Evolutionary conservation across 1,140 invertebrate genomes (phyloP).

Genomic region (Drosophila ananassae): DNA sequence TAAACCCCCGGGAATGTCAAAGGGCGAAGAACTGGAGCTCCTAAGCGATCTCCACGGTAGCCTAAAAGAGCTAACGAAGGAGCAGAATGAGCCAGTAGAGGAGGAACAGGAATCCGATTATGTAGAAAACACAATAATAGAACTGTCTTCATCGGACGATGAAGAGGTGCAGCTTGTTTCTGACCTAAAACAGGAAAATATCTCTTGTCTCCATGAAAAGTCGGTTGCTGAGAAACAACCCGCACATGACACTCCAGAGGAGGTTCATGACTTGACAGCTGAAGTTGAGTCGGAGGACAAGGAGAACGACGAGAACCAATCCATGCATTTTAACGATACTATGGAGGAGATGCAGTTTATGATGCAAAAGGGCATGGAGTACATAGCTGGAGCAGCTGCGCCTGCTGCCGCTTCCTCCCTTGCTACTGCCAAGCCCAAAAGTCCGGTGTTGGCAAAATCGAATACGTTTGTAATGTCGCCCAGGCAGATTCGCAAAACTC

Average conservation of each 20-base stretch:
- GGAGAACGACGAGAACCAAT: constrained; percentile 60
- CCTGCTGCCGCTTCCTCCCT: too few species aligned
- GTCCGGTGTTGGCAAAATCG: constrained; percentile 38
- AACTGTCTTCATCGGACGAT: constrained; percentile 54
- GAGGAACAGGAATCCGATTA: constrained; percentile 10
- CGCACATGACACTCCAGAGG: not conserved
- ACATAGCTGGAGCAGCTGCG: constrained; percentile 36
- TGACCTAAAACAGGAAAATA: constrained; percentile 17
- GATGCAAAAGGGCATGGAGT: constrained; percentile 79
- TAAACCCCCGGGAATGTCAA: constrained; percentile 51
- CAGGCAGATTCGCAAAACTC: constrained; percentile 2
- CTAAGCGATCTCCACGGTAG: constrained; percentile 52
- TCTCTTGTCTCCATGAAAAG: not conserved
- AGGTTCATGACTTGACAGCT: not conserved
- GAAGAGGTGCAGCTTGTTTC: constrained; percentile 29
- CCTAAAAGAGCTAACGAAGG: constrained; percentile 29
- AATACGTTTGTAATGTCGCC: constrained; percentile 62
- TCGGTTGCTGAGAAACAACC: not conserved
- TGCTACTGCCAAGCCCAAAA: constrained; percentile 4
- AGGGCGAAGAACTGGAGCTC: constrained; percentile 49
- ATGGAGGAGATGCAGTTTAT: constrained; percentile 84
- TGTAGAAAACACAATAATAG: constrained; percentile 54
- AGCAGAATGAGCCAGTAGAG: not conserved
- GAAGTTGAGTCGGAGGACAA: constrained; percentile 8
- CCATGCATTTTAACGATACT: constrained; percentile 83